Base-by-base conservation (phyloP, 2,888 invertebrate genomes). In the Idaea straminata region DNA sequence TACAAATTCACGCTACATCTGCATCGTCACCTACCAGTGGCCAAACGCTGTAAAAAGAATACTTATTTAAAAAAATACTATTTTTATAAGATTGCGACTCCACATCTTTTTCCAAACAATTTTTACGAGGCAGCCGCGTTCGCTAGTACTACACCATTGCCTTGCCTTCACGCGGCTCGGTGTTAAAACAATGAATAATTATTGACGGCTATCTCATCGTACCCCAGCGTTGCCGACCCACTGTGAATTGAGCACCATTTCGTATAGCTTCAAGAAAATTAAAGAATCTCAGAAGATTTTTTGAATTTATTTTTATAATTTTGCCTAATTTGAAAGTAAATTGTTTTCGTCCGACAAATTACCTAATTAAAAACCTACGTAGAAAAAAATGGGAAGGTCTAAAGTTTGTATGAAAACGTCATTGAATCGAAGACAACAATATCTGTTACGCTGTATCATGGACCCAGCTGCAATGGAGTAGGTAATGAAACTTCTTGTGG, bases 121-220 rank as follows among this genome's bases (percentile, higher is more conserved):
- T 89, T 91, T 91, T 91, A 91, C 88, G 90, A 91, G 87, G 87
- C 86, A 82, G 81, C 85, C 87, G 84, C 83, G 80, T 77, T 75
- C 79, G 78, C 76, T 73, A 77, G 77, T 84, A 85, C 85, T 85
- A 84, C 47, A 13, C 47, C 47, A 47, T 47, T 47, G 87, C 84
- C 87, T 86, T 85, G 86, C 90, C 89, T 88, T 88, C 85, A 83
- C 86, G 84, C 83, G 82, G 80, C 74, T 76, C 85, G 83, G 86
- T 88, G 89, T 91, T 91, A 91, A 89, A 89, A 91, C 90, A 88
- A 91, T 92, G 91, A 91, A 91, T 92, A 91, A 92, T 91, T 91
- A 91, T 89, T 88, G 87, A 82, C 76, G 75, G 67, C 47, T 47
- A 47, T 47, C 47, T 47, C 47, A 47, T 47, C 47, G 5, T 13